These are phyloP conservation scores for Prolemur simus DNA, from an alignment of 2,113 vertebrate species.

Conservation along the genomic window DNA sequence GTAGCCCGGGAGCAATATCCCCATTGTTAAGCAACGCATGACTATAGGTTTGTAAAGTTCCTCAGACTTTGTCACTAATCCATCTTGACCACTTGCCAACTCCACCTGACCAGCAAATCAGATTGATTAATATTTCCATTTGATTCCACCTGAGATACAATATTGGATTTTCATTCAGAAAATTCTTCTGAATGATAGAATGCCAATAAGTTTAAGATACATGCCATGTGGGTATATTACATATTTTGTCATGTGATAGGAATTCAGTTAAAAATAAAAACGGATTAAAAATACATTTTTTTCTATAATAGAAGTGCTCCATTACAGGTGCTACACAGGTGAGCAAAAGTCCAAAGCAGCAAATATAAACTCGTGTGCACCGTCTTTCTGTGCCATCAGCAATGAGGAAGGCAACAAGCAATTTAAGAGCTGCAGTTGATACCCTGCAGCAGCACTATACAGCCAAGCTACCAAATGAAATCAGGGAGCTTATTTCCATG, in stretches of 20 bases:
- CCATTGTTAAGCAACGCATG: neutral
- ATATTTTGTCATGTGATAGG: neutral
- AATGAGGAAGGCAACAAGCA: slow-evolving; percentile 70
- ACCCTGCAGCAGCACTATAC: neutral
- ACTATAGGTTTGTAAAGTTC: neutral
- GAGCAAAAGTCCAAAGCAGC: neutral
- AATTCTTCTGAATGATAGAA: neutral
- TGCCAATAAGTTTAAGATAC: neutral
- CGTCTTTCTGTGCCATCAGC: slow-evolving; percentile 68
- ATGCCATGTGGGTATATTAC: neutral
- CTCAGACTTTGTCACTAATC: neutral
- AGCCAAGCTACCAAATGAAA: slow-evolving; percentile 66
- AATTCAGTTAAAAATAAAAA: slow-evolving; percentile 28
- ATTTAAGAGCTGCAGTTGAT: slow-evolving; percentile 71
- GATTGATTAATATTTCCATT: neutral
- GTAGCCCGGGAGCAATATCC: neutral
- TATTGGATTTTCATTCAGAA: neutral
- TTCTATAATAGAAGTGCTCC: neutral
- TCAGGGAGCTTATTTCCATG: slow-evolving; percentile 61
- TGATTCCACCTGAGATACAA: neutral
- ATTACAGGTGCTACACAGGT: neutral
- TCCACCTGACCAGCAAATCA: neutral
- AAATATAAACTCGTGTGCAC: neutral
- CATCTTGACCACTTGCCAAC: neutral
- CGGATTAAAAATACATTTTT: neutral